Conservation (phyloP, 53 echinoderm and acorn worm species). For the Echinarachnius parma region DNA sequence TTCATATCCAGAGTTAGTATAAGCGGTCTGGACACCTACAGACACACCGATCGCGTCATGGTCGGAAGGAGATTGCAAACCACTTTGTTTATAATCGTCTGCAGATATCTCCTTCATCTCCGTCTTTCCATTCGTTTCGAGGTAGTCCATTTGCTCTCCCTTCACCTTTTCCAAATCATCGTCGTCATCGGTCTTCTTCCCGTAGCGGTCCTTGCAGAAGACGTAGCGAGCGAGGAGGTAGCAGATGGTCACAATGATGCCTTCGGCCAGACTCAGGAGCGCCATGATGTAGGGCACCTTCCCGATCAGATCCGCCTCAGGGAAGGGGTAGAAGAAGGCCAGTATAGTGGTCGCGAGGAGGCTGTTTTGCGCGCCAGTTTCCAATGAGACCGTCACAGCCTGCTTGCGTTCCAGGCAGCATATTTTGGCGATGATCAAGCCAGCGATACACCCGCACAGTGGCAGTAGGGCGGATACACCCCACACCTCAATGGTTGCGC, state of each 20-base stretch:
- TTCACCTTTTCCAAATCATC: too few relatives aligned
- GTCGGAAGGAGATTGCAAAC: too few relatives aligned
- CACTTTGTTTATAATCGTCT: too few relatives aligned
- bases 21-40: too few relatives aligned
- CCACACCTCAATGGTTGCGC: slow-evolving; percentile 47
- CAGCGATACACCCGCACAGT: slow-evolving; percentile 49
- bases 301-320: slow-evolving; percentile 65
- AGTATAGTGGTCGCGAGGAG: slow-evolving; percentile 69
- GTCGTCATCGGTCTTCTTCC: slow-evolving; percentile 30
- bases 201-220: slow-evolving; percentile 45
- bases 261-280: slow-evolving; percentile 55
- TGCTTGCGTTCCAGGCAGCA: slow-evolving; percentile 26
- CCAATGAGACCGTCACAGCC: slow-evolving; percentile 66
- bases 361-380: slow-evolving; percentile 76
- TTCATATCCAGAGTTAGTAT: too few relatives aligned
- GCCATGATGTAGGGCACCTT: slow-evolving; percentile 58
- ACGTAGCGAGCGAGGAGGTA: slow-evolving; percentile 38
- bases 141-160: too few relatives aligned
- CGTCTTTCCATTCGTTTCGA: too few relatives aligned
- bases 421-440: slow-evolving; percentile 52
- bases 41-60: too few relatives aligned
- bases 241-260: slow-evolving; percentile 35
- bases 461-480: slow-evolving; percentile 52
- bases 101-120: too few relatives aligned
- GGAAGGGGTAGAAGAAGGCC: slow-evolving; percentile 64